Conservation (phyloP, 2,113 vertebrate species). For the Stomatorhinus ivindoensis region DNA sequence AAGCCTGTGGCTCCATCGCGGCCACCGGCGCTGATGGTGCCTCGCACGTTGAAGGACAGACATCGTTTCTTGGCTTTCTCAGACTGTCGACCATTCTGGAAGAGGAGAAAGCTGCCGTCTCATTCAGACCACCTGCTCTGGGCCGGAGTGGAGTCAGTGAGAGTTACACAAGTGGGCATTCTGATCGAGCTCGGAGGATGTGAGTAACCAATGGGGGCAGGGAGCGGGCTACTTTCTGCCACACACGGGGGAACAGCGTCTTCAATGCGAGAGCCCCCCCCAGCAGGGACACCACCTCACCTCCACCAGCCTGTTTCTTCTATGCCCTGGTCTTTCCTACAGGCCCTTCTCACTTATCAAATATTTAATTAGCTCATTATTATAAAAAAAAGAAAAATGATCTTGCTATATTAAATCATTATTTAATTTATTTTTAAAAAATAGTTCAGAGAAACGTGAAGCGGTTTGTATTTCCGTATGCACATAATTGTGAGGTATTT, state of each 20-base stretch:
- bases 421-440: neutral
- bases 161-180: neutral
- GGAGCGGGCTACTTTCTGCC: too few relatives aligned
- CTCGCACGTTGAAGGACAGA: neutral
- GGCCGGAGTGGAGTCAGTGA: neutral
- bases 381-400: neutral
- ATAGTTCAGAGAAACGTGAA: neutral
- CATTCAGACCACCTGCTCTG: constrained; percentile 13
- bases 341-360: neutral
- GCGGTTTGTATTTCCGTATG: neutral
- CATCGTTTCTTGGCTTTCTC: neutral
- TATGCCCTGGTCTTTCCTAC: neutral
- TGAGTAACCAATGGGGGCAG: neutral
- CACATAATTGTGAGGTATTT: neutral
- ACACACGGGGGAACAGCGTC: neutral
- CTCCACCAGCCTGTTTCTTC: neutral
- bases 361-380: neutral
- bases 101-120: constrained; percentile 1
- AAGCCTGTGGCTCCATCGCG: neutral
- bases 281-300: neutral
- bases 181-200: neutral
- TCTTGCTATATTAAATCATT: neutral
- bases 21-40: neutral
- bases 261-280: too few relatives aligned
- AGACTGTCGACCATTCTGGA: neutral